Conservation (phyloP, 2,113 vertebrate species). For the Malurus cyaneus region DNA sequence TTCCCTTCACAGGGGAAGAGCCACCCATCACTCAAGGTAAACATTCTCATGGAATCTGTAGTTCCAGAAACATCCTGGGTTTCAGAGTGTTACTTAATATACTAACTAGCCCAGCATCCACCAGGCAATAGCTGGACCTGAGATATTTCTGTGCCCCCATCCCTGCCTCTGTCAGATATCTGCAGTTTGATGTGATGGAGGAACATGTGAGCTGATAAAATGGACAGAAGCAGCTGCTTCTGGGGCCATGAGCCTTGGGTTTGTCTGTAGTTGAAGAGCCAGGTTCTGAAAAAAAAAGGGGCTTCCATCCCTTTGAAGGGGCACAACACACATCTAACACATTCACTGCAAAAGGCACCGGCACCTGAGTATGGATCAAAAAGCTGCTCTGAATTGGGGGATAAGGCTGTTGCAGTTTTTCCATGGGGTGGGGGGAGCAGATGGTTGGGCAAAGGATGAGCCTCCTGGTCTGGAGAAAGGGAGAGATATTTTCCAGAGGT, state of each 20-base stretch:
- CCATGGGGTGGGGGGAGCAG: neutral
- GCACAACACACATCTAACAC: neutral
- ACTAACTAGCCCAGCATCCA: neutral
- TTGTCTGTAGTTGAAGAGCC: neutral
- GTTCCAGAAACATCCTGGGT: neutral
- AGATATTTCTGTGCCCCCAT: neutral
- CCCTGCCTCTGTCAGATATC: neutral
- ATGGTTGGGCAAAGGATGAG: neutral
- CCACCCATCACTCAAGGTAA: neutral
- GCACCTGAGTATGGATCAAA: neutral
- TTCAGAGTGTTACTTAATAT: neutral
- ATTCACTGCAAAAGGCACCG: neutral
- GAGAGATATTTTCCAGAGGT: neutral
- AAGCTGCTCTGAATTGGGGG: neutral
- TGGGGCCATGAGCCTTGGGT: neutral
- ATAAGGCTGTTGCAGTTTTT: neutral
- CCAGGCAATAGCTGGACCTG: neutral
- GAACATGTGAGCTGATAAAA: neutral
- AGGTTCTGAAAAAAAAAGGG: neutral
- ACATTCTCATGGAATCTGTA: rapidly evolving
- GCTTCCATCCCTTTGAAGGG: neutral
- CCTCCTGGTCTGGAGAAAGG: neutral
- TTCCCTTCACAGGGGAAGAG: neutral
- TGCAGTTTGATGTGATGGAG: neutral
- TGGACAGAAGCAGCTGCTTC: neutral